These are phyloP conservation scores for Notodonta ziczac DNA, from an alignment of 2,888 invertebrate species.

Conservation along the genomic window DNA sequence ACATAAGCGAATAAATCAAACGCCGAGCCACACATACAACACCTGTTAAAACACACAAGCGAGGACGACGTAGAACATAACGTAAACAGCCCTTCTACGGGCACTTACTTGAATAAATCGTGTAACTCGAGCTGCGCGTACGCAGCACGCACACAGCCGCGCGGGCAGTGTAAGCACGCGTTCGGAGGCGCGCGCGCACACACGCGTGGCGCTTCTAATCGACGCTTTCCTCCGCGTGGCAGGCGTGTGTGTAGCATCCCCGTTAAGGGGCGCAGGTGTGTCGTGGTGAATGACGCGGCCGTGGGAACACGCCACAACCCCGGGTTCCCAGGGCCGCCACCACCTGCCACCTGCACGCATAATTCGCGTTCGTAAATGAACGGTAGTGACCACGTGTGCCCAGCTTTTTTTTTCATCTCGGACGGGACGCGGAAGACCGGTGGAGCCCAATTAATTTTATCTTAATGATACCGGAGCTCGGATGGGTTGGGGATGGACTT, in stretches of 20 bases:
- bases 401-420: constrained; percentile 64
- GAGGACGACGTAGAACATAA: constrained; percentile 39
- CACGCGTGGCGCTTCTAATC: constrained; percentile 65
- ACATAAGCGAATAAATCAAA: constrained; percentile 60
- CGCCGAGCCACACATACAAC: constrained; percentile 36
- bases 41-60: constrained; percentile 44
- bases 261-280: constrained; percentile 83
- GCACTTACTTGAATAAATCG: constrained; percentile 61
- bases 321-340: constrained; percentile 74
- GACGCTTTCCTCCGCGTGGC: constrained; percentile 80
- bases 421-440: constrained; percentile 77
- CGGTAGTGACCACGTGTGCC: constrained; percentile 84
- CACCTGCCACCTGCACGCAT: constrained; percentile 84
- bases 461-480: constrained; percentile 60
- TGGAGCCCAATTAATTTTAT: constrained; percentile 76
- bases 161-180: constrained; percentile 37
- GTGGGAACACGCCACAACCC: constrained; percentile 81
- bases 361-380: constrained; percentile 84
- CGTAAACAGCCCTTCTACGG: constrained; percentile 62
- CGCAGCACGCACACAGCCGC: constrained; percentile 33
- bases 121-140: constrained; percentile 54
- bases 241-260: constrained; percentile 79
- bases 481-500: constrained; percentile 44
- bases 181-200: constrained; percentile 48
- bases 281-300: constrained; percentile 77